These are phyloP conservation scores for Onthophagus taurus DNA, from an alignment of 1,140 invertebrate genomes.

Conservation along the genomic window DNA sequence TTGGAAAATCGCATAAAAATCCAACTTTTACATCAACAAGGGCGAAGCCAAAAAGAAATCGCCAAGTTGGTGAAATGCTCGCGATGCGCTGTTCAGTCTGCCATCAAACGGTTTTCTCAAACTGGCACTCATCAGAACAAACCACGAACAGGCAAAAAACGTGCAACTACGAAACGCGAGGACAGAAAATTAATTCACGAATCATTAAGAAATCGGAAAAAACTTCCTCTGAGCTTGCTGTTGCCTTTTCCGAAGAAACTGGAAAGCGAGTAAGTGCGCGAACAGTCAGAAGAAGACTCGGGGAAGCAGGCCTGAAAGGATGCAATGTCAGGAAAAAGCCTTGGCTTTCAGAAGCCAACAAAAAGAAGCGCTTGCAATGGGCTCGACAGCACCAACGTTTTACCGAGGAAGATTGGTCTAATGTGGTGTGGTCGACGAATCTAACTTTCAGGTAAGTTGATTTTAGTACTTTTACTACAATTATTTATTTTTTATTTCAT, in stretches of 20 bases:
- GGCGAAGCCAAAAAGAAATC: background rate
- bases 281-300: background rate
- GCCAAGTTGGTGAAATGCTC: slow-evolving; percentile 4
- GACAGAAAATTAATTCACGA: background rate
- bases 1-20: background rate
- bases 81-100: too few relatives aligned
- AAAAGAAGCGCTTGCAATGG: slow-evolving; percentile 4
- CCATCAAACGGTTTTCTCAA: slow-evolving; percentile 1
- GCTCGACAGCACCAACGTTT: background rate
- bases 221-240: background rate
- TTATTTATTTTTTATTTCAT: too few relatives aligned
- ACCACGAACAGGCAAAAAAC: background rate
- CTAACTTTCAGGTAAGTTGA: slow-evolving; percentile 4
- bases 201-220: background rate
- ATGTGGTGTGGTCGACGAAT: too few relatives aligned
- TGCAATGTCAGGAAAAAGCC: background rate
- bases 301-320: background rate
- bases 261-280: slow-evolving; percentile 1
- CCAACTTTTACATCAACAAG: background rate
- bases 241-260: background rate
- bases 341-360: background rate
- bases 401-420: slow-evolving; percentile 1
- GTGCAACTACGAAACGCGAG: background rate
- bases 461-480: background rate
- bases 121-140: background rate